Conservation (phyloP, 2,113 vertebrate genomes). For the Pterocles burchelli region DNA sequence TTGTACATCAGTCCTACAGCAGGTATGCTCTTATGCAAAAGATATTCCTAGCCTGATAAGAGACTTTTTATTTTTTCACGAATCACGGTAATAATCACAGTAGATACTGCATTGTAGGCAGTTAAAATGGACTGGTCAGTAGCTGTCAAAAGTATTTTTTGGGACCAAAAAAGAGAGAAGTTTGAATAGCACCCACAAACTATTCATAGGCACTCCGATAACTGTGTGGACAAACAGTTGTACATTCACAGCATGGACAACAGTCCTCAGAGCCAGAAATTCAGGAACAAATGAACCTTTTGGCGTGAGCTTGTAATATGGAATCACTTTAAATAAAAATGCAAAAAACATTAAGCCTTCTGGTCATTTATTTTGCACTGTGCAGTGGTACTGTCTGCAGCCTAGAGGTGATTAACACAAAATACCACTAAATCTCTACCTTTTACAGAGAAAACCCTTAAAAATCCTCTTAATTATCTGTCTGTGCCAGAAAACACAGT, state of each 20-base stretch:
- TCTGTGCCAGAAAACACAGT: slow-evolving; percentile 1
- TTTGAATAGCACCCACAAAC: slow-evolving; percentile 14
- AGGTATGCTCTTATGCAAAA: slow-evolving; percentile 17
- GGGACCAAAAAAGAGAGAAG: background rate
- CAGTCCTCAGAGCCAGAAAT: slow-evolving; percentile 9
- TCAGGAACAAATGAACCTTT: slow-evolving; percentile 28
- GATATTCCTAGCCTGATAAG: background rate
- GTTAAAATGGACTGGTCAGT: background rate
- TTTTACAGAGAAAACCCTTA: slow-evolving; percentile 6
- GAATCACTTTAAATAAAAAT: slow-evolving; percentile 31
- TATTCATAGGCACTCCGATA: background rate
- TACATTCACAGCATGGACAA: background rate
- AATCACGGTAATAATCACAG: background rate
- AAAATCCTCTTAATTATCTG: slow-evolving; percentile 16
- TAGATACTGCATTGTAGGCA: background rate
- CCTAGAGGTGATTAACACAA: slow-evolving; percentile 24
- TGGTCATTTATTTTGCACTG: slow-evolving; percentile 24
- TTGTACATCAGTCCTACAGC: background rate
- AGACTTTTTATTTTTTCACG: background rate
- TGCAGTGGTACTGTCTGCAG: background rate
- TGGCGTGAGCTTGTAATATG: background rate
- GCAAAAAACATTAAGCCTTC: slow-evolving; percentile 22
- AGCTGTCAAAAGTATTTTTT: background rate
- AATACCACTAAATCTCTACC: slow-evolving; percentile 38
- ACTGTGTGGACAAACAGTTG: background rate